These are phyloP conservation scores for Laupala kohalensis DNA, from an alignment of 1,140 invertebrate genomes.

Conservation along the genomic window DNA sequence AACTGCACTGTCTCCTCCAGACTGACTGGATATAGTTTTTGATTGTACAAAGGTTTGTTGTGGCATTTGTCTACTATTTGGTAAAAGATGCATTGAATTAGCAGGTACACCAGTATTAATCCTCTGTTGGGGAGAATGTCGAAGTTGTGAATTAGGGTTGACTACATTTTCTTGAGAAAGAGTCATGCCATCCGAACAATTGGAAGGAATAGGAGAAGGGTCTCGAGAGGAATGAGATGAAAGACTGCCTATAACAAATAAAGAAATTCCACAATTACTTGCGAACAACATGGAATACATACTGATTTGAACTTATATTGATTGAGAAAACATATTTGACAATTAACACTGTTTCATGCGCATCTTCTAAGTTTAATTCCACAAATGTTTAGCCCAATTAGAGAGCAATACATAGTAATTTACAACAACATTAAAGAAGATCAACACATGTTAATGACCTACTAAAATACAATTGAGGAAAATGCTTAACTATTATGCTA, in stretches of 20 bases:
- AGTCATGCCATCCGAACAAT: neutral
- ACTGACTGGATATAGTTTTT: neutral
- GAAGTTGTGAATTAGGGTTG: conserved; percentile 3
- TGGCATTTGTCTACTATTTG: conserved; percentile 14
- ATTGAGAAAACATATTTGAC: too few relatives aligned
- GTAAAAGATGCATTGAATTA: conserved; percentile 13
- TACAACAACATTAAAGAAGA: too few relatives aligned
- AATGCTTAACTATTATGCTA: too few relatives aligned
- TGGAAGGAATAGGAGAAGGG: conserved; percentile 16
- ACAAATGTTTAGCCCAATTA: too few relatives aligned
- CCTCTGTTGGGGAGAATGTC: neutral
- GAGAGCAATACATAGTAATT: too few relatives aligned
- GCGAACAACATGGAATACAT: too few relatives aligned
- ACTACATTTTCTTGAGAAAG: conserved; percentile 2
- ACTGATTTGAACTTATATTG: too few relatives aligned
- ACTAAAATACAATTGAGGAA: too few relatives aligned
- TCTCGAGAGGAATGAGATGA: conserved; percentile 22
- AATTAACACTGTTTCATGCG: too few relatives aligned
- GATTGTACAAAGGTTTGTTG: neutral
- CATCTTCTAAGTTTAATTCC: too few relatives aligned
- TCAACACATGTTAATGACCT: too few relatives aligned
- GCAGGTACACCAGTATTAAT: conserved; percentile 2
- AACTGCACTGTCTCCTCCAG: neutral
- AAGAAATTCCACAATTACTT: neutral
- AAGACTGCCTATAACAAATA: conserved; percentile 19